These are phyloP conservation scores for Apodemia mormo DNA, from an alignment of 2,888 invertebrate genomes.

Conservation along the genomic window DNA sequence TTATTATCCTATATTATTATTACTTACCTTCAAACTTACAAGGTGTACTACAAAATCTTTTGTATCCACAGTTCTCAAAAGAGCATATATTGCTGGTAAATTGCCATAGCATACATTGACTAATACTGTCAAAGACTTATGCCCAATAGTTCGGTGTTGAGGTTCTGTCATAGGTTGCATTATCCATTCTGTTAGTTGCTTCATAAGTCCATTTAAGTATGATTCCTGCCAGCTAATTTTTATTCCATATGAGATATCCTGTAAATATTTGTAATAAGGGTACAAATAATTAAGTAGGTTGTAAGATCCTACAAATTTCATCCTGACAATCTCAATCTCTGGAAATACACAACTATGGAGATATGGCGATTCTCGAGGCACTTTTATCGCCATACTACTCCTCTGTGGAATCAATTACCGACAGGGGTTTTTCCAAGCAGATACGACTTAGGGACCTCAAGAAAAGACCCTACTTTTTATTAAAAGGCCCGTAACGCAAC, in stretches of 20 bases:
- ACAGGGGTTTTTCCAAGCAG: too few species aligned
- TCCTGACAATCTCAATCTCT: too few species aligned
- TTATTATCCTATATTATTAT: too few species aligned
- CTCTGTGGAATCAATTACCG: too few species aligned
- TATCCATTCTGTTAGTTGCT: constrained; percentile 85
- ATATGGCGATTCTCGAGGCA: too few species aligned
- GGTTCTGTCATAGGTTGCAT: constrained; percentile 70
- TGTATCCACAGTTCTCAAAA: constrained; percentile 87
- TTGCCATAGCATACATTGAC: constrained; percentile 91
- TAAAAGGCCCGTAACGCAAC: too few species aligned
- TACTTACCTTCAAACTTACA: constrained; percentile 80
- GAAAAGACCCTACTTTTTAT: too few species aligned
- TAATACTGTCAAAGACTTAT: constrained; percentile 84
- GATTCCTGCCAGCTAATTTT: constrained; percentile 91
- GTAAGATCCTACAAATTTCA: too few species aligned
- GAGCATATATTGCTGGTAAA: constrained; percentile 86
- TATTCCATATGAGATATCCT: constrained; percentile 90
- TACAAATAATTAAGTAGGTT: too few species aligned
- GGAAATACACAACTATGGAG: too few species aligned
- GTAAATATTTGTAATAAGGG: constrained; percentile 40
- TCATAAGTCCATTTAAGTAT: constrained; percentile 85
- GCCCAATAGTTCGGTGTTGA: constrained; percentile 67
- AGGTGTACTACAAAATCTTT: constrained; percentile 85
- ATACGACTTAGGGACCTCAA: too few species aligned
- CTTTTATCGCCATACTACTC: too few species aligned